These are phyloP conservation scores for Bombycilla garrulus DNA, from an alignment of 2,113 vertebrate genomes.

Conservation along the genomic window DNA sequence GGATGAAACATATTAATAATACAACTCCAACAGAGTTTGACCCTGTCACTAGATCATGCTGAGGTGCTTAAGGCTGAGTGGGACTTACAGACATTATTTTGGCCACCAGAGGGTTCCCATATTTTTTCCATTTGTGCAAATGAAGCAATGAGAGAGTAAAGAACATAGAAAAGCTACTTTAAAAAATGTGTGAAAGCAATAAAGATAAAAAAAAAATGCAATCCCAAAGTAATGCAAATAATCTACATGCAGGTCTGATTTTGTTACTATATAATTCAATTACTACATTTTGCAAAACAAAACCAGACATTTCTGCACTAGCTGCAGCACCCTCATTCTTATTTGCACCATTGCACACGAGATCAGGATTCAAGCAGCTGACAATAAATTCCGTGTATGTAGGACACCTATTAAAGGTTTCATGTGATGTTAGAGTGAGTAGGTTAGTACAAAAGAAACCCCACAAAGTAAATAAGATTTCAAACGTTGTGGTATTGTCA, in stretches of 20 bases:
- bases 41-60: background rate
- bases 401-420: constrained; percentile 27
- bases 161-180: background rate
- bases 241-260: background rate
- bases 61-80: constrained; percentile 10
- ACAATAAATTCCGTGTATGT: background rate
- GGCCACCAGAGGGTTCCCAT: constrained; percentile 60
- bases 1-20: background rate
- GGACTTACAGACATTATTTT: constrained; percentile 52
- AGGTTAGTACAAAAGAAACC: constrained; percentile 54
- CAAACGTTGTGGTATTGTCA: constrained; percentile 42
- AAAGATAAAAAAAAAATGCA: background rate
- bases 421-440: constrained; percentile 8
- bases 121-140: constrained; percentile 1
- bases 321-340: background rate
- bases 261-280: background rate
- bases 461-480: constrained; percentile 60
- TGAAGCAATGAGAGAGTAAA: background rate
- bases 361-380: constrained; percentile 10
- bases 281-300: background rate
- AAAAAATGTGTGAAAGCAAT: background rate
- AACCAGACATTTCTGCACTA: background rate
- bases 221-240: background rate
- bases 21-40: background rate
- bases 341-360: background rate